These are phyloP conservation scores for Meriones unguiculatus DNA, from an alignment of 2,113 vertebrate genomes.

Conservation along the genomic window DNA sequence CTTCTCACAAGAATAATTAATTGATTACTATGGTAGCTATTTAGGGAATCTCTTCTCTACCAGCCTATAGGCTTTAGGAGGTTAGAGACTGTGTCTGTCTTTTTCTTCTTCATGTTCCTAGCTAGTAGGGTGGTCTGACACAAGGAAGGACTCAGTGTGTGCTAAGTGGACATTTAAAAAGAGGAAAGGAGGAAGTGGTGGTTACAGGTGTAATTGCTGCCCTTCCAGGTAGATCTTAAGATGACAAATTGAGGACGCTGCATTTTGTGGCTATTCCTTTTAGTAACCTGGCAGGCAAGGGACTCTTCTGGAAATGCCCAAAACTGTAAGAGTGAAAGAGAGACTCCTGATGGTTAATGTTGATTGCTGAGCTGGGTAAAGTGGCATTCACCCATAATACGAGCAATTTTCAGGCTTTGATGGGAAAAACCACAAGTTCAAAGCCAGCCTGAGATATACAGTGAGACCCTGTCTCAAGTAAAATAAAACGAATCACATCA, in stretches of 20 bases:
- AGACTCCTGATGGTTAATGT: background rate
- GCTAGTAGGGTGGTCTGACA: background rate
- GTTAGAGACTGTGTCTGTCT: background rate
- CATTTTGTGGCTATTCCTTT: background rate
- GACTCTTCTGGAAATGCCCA: background rate
- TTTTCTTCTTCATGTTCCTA: background rate
- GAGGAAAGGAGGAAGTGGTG: background rate
- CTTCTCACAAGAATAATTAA: background rate
- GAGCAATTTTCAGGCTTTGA: background rate
- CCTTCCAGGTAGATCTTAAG: background rate
- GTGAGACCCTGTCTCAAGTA: background rate
- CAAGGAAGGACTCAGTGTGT: background rate
- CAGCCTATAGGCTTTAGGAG: constrained; percentile 16
- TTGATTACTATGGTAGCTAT: background rate
- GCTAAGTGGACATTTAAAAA: background rate
- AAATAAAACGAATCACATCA: background rate
- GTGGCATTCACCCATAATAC: background rate
- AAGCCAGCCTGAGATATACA: background rate
- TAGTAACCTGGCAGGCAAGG: background rate
- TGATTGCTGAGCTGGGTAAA: background rate
- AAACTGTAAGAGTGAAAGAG: background rate
- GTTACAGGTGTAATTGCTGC: background rate
- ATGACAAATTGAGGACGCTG: background rate
- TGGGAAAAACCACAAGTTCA: background rate
- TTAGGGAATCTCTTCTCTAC: background rate